Percentiles rank a stretch among this genome's conserved stretches.
Conservation (phyloP, 2,888 invertebrate species). For the Ethmia dodecea region DNA sequence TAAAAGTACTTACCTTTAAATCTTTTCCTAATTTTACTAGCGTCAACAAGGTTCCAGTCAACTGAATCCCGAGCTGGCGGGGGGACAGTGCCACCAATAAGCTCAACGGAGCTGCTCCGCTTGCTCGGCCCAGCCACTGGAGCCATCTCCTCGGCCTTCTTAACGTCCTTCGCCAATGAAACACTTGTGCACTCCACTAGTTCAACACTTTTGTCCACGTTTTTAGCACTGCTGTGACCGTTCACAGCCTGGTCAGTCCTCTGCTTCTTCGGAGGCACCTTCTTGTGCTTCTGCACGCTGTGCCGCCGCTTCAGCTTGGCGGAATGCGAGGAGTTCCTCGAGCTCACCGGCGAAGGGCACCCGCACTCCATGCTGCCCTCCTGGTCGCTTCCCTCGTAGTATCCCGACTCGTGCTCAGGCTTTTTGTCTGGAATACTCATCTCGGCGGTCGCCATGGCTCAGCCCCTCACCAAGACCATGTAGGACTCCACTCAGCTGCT, state of each 20-base stretch:
- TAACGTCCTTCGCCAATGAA: constrained; percentile 38
- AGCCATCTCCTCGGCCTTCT: constrained; percentile 36
- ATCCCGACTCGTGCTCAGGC: constrained; percentile 89
- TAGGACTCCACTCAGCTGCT: constrained; percentile 34
- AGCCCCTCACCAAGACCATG: constrained; percentile 61
- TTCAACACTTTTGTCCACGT: constrained; percentile 57
- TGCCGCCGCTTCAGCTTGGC: constrained; percentile 57
- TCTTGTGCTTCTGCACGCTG: constrained; percentile 56
- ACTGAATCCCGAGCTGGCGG: constrained; percentile 63
- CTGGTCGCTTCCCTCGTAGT: constrained; percentile 86
- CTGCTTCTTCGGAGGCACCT: constrained; percentile 46
- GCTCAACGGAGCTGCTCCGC: constrained; percentile 62
- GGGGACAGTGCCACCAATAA: constrained; percentile 62
- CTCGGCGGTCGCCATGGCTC: constrained; percentile 72
- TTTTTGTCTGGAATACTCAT: constrained; percentile 81
- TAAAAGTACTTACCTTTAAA: constrained; percentile 51
- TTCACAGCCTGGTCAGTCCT: constrained; percentile 49
- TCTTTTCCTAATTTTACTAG: constrained; percentile 77
- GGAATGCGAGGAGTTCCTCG: constrained; percentile 66
- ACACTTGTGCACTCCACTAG: constrained; percentile 48
- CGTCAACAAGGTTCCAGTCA: constrained; percentile 70
- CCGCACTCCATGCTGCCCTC: constrained; percentile 78
- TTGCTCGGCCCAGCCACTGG: constrained; percentile 55
- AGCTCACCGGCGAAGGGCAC: constrained; percentile 64
- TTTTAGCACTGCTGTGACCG: constrained; percentile 39